These are phyloP conservation scores for Thereva nobilitata DNA, from an alignment of 2,888 invertebrate genomes.

Conservation along the genomic window DNA sequence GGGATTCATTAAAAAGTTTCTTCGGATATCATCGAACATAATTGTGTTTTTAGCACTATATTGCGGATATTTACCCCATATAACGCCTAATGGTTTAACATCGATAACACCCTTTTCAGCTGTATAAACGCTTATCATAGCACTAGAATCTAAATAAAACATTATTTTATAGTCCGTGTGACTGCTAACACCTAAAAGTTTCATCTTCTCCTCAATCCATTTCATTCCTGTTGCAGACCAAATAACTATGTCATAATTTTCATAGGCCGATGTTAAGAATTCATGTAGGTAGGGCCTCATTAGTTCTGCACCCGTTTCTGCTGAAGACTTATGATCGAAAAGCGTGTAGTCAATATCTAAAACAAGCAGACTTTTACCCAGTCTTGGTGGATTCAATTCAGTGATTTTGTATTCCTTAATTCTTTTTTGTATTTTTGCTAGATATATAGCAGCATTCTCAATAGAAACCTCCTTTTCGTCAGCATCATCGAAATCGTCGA, in stretches of 20 bases:
- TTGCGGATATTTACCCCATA: slow-evolving; percentile 93
- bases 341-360: slow-evolving; percentile 96
- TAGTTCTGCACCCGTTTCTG: slow-evolving; percentile 82
- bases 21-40: slow-evolving; percentile 95
- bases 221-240: slow-evolving; percentile 99
- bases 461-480: slow-evolving; percentile 70
- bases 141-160: slow-evolving; percentile 87
- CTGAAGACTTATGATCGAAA: slow-evolving; percentile 92
- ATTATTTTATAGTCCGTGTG: slow-evolving; percentile 87
- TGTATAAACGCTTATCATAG: slow-evolving; percentile 94
- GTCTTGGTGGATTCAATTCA: slow-evolving; percentile 78
- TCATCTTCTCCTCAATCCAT: slow-evolving; percentile 98
- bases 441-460: slow-evolving; percentile 64
- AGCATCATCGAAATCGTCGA: slow-evolving; percentile 90
- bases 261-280: slow-evolving; percentile 84
- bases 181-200: slow-evolving; percentile 80
- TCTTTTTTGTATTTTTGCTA: slow-evolving; percentile 81
- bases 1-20: slow-evolving; percentile 98
- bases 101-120: slow-evolving; percentile 90
- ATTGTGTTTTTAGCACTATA: slow-evolving; percentile 91
- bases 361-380: slow-evolving; percentile 87
- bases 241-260: slow-evolving; percentile 93
- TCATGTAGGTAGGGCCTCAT: slow-evolving; percentile 96
- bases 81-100: slow-evolving; percentile 93
- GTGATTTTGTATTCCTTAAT: slow-evolving; percentile 82